Conservation (phyloP, 2,888 invertebrate species). For the Leptopilina myrica region DNA sequence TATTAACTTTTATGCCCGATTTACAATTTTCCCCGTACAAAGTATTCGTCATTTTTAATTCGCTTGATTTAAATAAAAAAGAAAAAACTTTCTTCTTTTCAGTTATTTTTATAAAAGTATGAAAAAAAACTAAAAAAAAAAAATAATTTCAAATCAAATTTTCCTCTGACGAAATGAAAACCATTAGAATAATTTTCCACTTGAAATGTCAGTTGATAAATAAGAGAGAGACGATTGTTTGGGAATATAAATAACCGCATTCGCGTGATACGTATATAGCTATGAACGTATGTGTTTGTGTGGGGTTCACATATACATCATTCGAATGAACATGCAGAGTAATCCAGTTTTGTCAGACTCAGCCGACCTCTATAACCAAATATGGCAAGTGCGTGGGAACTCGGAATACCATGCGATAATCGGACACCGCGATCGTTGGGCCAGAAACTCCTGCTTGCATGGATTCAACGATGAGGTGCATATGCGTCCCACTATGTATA, state of each 20-base stretch:
- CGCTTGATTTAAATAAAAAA: too few relatives aligned
- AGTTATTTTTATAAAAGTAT: neutral
- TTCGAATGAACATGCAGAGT: slow-evolving; percentile 24
- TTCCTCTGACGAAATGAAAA: slow-evolving; percentile 3
- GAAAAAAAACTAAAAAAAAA: neutral
- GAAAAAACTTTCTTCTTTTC: too few relatives aligned
- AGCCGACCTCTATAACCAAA: slow-evolving; percentile 43
- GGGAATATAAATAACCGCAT: slow-evolving; percentile 34
- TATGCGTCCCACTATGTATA: slow-evolving; percentile 28
- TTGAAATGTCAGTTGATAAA: slow-evolving; percentile 21
- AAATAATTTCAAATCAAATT: neutral
- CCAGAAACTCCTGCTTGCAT: slow-evolving; percentile 42
- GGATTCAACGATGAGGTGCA: slow-evolving; percentile 48
- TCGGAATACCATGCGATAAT: slow-evolving; percentile 55
- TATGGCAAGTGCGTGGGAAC: slow-evolving; percentile 52
- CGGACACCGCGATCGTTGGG: slow-evolving; percentile 48
- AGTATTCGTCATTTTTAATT: too few relatives aligned
- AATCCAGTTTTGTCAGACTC: slow-evolving; percentile 46
- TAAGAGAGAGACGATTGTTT: slow-evolving; percentile 29
- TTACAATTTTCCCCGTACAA: too few relatives aligned
- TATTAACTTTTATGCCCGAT: too few relatives aligned
- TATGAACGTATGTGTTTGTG: too few relatives aligned
- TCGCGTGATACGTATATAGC: slow-evolving; percentile 13
- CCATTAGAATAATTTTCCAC: slow-evolving; percentile 12
- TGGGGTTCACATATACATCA: too few relatives aligned